phyloP scores from a whole-genome alignment of 2,113 vertebrate species.

The Orycteropus afer region DNA sequence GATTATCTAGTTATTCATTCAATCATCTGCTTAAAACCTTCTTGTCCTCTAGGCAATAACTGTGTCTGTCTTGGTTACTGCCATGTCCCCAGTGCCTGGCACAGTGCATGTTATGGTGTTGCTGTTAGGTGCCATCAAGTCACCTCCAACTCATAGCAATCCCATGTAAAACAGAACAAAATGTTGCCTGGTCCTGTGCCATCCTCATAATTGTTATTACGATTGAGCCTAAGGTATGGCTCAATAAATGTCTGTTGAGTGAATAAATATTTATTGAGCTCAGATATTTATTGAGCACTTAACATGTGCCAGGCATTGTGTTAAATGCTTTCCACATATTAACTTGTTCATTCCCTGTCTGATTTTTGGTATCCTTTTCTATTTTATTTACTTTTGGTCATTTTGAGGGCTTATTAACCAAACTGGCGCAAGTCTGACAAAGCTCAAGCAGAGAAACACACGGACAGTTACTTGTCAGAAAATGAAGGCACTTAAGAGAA shows the following conservation, averaged over 20 bases:
- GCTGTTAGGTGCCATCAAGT: not conserved
- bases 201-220: not conserved
- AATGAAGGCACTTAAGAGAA: constrained; percentile 47
- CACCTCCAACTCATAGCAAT: not conserved
- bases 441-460: constrained; percentile 30
- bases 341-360: not conserved
- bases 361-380: not conserved
- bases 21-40: not conserved
- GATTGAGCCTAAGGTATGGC: not conserved
- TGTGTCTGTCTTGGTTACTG: not conserved
- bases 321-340: not conserved
- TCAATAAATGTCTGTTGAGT: not conserved
- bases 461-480: constrained; percentile 66
- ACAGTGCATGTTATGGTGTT: not conserved
- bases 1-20: not conserved
- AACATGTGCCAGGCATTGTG: not conserved
- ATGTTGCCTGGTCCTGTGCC: not conserved
- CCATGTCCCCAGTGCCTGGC: not conserved
- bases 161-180: not conserved
- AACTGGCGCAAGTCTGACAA: constrained; percentile 22
- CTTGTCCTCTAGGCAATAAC: not conserved
- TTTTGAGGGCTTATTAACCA: constrained; percentile 1
- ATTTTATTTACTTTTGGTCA: constrained; percentile 25
- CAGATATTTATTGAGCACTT: not conserved
- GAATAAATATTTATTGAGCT: not conserved